Evolutionary conservation across 2,888 invertebrate species (phyloP).

Genomic region (Acheta domesticus): DNA sequence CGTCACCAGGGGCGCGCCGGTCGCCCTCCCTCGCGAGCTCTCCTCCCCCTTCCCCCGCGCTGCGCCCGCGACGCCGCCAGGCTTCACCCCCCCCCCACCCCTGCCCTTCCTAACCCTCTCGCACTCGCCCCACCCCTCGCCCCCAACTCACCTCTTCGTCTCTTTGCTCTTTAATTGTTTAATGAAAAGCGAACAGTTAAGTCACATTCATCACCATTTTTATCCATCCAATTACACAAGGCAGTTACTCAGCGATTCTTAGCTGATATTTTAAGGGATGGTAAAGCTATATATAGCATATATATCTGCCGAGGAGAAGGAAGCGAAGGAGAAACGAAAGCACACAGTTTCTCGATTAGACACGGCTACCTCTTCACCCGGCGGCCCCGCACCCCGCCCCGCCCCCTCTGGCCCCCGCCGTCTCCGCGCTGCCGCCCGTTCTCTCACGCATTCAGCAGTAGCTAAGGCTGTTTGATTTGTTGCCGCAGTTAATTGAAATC

Average conservation of each 20-base stretch:
- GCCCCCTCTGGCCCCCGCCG: background rate
- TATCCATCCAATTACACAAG: slow-evolving; percentile 45
- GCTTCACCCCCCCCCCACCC: slow-evolving; percentile 1
- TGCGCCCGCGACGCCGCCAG: too few relatives aligned
- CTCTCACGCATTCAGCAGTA: slow-evolving; percentile 41
- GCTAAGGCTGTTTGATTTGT: slow-evolving; percentile 55
- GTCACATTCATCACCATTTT: slow-evolving; percentile 38
- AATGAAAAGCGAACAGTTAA: slow-evolving; percentile 38
- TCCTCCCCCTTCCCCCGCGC: too few relatives aligned
- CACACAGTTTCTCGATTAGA: background rate
- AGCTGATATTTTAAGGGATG: slow-evolving; percentile 50
- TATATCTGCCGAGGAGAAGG: slow-evolving; percentile 23
- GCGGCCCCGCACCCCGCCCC: background rate
- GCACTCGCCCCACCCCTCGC: background rate
- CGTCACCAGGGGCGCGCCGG: too few relatives aligned
- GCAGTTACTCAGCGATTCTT: slow-evolving; percentile 50
- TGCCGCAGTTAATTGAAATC: slow-evolving; percentile 54
- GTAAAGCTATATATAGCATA: slow-evolving; percentile 33
- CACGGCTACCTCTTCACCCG: background rate
- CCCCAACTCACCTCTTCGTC: background rate
- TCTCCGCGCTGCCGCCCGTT: background rate
- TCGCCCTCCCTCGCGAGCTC: slow-evolving; percentile 20
- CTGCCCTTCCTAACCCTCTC: slow-evolving; percentile 27
- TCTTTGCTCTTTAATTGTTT: slow-evolving; percentile 36
- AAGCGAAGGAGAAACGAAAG: slow-evolving; percentile 18